Percentiles rank a stretch among this genome's conserved stretches.
Evolutionary conservation across 2,888 invertebrate species (phyloP).

Genomic region (Aradus depressus): DNA sequence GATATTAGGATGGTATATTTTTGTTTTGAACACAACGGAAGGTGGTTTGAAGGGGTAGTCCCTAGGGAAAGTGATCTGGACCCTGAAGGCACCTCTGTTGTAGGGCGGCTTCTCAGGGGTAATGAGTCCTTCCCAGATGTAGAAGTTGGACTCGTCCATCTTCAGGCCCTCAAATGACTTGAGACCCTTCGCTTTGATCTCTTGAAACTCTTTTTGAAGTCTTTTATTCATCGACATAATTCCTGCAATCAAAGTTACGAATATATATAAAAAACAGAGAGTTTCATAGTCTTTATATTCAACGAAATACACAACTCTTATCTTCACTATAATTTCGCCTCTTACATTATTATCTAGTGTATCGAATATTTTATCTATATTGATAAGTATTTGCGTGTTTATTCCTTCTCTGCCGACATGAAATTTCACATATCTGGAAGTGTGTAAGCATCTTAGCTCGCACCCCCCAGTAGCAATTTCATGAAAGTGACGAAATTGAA

Average conservation of each 20-base stretch:
- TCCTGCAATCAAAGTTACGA: not conserved
- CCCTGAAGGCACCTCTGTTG: constrained; percentile 51
- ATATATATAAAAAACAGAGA: constrained; percentile 3
- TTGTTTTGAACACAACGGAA: constrained; percentile 49
- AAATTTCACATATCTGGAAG: too few relatives aligned
- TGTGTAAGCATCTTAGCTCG: too few relatives aligned
- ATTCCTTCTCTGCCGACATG: too few relatives aligned
- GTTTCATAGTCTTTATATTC: not conserved
- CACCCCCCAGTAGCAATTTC: too few relatives aligned
- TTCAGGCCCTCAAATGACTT: constrained; percentile 37
- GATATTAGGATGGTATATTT: constrained; percentile 55
- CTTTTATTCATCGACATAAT: constrained; percentile 18
- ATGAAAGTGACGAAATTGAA: too few relatives aligned
- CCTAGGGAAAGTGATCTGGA: constrained; percentile 49
- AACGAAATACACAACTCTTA: too few relatives aligned
- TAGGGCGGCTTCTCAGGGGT: constrained; percentile 49
- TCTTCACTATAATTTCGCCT: too few relatives aligned
- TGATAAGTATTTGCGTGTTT: too few relatives aligned
- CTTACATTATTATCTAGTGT: too few relatives aligned
- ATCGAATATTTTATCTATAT: too few relatives aligned
- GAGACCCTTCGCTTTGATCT: constrained; percentile 20
- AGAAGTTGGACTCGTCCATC: constrained; percentile 46
- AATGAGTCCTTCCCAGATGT: constrained; percentile 46
- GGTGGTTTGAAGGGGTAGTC: constrained; percentile 58
- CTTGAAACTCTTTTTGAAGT: constrained; percentile 23